These are phyloP conservation scores for Pterostichus madidus DNA, from an alignment of 2,888 invertebrate species.

Conservation along the genomic window DNA sequence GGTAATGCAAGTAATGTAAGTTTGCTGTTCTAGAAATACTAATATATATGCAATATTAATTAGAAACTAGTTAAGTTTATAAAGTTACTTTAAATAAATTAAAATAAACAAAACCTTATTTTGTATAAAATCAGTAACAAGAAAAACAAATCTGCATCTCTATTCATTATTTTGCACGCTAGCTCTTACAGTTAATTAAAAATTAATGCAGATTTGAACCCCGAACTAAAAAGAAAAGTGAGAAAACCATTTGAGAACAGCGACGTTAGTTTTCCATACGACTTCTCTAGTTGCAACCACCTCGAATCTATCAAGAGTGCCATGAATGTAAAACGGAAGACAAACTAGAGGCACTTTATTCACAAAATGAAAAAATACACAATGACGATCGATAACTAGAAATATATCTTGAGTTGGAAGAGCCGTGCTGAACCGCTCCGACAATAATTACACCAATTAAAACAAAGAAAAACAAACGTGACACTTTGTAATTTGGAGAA, in stretches of 20 bases:
- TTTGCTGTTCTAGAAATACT: no score
- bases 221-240: conserved; percentile 24
- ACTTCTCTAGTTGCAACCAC: conserved; percentile 2
- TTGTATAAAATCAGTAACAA: conserved; percentile 26
- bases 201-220: conserved; percentile 47
- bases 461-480: conserved; percentile 56
- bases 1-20: no score
- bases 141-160: conserved; percentile 11
- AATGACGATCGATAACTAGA: conserved; percentile 24
- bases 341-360: conserved; percentile 8
- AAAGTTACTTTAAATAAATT: conserved; percentile 34
- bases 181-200: conserved; percentile 47
- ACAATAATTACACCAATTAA: conserved; percentile 53
- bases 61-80: neutral
- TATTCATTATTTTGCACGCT: conserved; percentile 22
- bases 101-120: conserved; percentile 22
- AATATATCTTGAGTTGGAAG: conserved; percentile 16
- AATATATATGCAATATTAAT: neutral
- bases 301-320: conserved; percentile 14
- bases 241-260: conserved; percentile 24
- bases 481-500: conserved; percentile 42
- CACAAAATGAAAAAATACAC: conserved; percentile 30
- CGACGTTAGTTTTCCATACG: conserved; percentile 13
- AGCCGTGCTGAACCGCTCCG: conserved; percentile 1
- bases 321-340: conserved; percentile 38